Base-by-base conservation (phyloP, 2,797 vertebrate genomes). In the Diglossa cyanea region DNA sequence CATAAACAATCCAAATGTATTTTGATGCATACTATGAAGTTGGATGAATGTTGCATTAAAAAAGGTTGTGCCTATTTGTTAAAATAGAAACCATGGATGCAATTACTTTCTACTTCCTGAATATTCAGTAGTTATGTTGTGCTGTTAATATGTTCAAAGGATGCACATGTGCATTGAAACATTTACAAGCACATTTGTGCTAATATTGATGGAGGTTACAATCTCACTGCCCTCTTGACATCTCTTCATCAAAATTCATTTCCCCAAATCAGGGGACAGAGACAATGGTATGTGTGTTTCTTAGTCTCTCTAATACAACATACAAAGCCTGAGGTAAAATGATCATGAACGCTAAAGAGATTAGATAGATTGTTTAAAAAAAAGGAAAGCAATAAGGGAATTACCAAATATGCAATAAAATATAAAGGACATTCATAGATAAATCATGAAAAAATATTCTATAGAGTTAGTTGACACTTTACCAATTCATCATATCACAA, bases 1-100 rank as follows among this genome's bases (percentile, higher is more conserved):
- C 92, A 87, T 40, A 92, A 95, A 88, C 77, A 87, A 91, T 86
- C 47, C 86, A 90, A 92, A 92, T 82, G 60, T 74, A 80, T 94
- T 95, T 95, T 81, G 79, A 90, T 63, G 76, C 45, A 76, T 66
- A 18, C 70, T 81, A 31, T 66, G 80, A 82, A 79, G 83, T 42
- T 87, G 72, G 67, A 87, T 92, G 53, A 89, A 92, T 65, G 48
- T 44, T 93, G 39, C 55, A 71, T 74, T 77, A 53, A 76, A 88
- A 68, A 86, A 76, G 11, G 25, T 79, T 91, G 20, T 57, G 57
- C 23, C 54, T 61, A 53, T 75, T 83, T 86, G 58, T 75, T 86
- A 91, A 92, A 94, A 86, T 65, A 85, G 78, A 86, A 83, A 68
- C 26, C 35, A 80, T 66, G 75, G 85, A 39, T 68, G 67, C 71